Evolutionary conservation across 2,113 vertebrate species (phyloP).

Genomic region (Osmerus mordax): DNA sequence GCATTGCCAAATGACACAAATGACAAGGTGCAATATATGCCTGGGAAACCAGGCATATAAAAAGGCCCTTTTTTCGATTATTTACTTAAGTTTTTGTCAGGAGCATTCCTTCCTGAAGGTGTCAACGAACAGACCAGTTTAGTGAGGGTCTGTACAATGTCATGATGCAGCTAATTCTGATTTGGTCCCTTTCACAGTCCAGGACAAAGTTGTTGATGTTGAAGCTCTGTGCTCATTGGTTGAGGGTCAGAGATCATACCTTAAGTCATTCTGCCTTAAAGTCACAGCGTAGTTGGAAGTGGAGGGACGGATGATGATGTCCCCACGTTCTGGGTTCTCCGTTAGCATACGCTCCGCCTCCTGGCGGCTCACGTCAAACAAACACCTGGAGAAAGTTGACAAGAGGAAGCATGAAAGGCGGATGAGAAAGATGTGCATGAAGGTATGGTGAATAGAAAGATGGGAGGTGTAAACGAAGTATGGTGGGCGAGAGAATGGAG

Average conservation of each 20-base stretch:
- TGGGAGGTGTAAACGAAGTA: background rate
- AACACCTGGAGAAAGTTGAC: slow-evolving; percentile 52
- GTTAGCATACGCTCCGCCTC: slow-evolving; percentile 61
- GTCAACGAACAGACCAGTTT: too few species aligned
- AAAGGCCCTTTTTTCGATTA: too few species aligned
- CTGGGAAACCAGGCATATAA: too few species aligned
- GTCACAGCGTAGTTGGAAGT: slow-evolving; percentile 59
- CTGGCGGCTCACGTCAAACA: slow-evolving; percentile 55
- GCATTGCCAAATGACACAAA: too few species aligned
- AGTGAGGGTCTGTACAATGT: too few species aligned
- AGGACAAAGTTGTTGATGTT: background rate
- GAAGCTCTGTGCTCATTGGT: background rate
- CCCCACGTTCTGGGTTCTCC: slow-evolving; percentile 50
- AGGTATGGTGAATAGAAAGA: too few species aligned
- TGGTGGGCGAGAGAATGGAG: background rate
- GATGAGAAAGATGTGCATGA: background rate
- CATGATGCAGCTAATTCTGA: too few species aligned
- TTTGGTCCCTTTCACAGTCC: too few species aligned
- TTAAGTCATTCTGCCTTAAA: slow-evolving; percentile 39
- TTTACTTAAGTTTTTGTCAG: too few species aligned
- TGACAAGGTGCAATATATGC: too few species aligned
- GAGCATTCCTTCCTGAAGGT: too few species aligned
- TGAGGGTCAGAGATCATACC: slow-evolving; percentile 33
- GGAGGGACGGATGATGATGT: slow-evolving; percentile 67
- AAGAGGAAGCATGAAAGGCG: background rate